These are phyloP conservation scores for Sebastes goodei DNA, from an alignment of 2,797 vertebrate species.

Conservation along the genomic window DNA sequence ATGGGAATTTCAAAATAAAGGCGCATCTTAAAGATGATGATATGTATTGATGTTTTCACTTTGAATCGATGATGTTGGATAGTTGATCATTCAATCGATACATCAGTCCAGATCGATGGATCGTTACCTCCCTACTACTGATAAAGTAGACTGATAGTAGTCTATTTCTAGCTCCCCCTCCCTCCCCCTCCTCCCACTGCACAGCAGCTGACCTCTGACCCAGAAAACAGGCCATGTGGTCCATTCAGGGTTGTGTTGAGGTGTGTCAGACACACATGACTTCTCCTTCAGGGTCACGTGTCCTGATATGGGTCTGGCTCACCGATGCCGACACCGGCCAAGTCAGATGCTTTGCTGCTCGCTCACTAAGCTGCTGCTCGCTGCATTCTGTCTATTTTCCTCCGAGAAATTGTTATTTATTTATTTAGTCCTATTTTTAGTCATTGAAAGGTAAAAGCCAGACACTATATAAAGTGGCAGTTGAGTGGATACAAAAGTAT, in stretches of 20 bases:
- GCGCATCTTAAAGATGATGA: no score
- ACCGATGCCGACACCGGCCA: background rate
- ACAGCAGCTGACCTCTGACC: conserved; percentile 58
- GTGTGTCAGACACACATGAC: conserved; percentile 38
- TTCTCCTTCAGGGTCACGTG: conserved; percentile 44
- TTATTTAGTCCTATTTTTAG: background rate
- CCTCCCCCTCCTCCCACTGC: background rate
- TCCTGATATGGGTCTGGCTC: conserved; percentile 3
- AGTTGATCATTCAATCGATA: no score
- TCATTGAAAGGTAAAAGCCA: background rate
- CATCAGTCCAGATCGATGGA: no score
- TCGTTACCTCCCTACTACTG: background rate
- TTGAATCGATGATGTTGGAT: no score
- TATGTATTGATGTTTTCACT: no score
- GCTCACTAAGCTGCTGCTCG: background rate
- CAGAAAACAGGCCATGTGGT: conserved; percentile 45
- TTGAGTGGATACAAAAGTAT: background rate
- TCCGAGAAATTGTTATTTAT: background rate
- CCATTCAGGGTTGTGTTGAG: conserved; percentile 37
- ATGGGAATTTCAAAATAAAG: no score
- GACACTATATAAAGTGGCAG: background rate
- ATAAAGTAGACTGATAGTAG: background rate
- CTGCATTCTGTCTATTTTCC: background rate
- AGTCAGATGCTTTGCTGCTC: conserved; percentile 3
- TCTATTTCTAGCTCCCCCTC: conserved; percentile 7